Conservation (phyloP, 2,797 vertebrate species). For the Rhinoraja longicauda region DNA sequence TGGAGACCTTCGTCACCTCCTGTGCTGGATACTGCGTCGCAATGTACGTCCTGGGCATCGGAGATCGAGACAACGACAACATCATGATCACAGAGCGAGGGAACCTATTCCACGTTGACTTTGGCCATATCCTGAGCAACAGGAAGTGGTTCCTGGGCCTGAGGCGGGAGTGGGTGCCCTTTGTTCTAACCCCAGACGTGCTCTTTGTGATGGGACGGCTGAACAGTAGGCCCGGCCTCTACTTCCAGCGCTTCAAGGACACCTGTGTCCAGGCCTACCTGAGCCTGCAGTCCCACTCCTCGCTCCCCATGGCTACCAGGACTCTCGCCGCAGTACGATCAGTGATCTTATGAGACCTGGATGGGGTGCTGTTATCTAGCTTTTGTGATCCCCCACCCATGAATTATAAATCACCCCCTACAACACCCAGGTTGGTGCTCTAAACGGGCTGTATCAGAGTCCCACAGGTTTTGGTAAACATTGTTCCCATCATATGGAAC, state of each 20-base stretch:
- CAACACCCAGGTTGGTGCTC: too few relatives aligned
- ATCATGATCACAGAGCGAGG: constrained; percentile 71
- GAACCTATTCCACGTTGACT: constrained; percentile 72
- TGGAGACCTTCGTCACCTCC: constrained; percentile 66
- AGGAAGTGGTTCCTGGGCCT: constrained; percentile 62
- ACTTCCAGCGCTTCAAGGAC: constrained; percentile 63
- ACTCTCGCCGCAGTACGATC: too few relatives aligned
- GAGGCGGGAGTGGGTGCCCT: constrained; percentile 64
- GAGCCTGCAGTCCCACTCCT: too few relatives aligned
- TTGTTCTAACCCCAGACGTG: constrained; percentile 73
- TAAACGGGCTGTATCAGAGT: too few relatives aligned
- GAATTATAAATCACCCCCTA: too few relatives aligned
- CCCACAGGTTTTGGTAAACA: too few relatives aligned
- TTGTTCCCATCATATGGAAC: too few relatives aligned
- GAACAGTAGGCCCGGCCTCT: constrained; percentile 57
- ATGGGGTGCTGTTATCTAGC: too few relatives aligned
- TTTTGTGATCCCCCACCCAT: too few relatives aligned
- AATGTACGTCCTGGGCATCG: constrained; percentile 67
- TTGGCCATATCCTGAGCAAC: constrained; percentile 71
- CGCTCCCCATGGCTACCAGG: too few relatives aligned
- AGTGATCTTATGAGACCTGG: too few relatives aligned
- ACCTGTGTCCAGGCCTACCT: too few relatives aligned
- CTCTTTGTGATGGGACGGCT: constrained; percentile 65
- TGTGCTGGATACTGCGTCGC: constrained; percentile 71
- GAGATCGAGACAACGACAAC: constrained; percentile 74